Evolutionary conservation across 2,888 invertebrate genomes (phyloP), one percentile per base, ranked within the genome.

Genomic region (Drosophila acutilabella): DNA sequence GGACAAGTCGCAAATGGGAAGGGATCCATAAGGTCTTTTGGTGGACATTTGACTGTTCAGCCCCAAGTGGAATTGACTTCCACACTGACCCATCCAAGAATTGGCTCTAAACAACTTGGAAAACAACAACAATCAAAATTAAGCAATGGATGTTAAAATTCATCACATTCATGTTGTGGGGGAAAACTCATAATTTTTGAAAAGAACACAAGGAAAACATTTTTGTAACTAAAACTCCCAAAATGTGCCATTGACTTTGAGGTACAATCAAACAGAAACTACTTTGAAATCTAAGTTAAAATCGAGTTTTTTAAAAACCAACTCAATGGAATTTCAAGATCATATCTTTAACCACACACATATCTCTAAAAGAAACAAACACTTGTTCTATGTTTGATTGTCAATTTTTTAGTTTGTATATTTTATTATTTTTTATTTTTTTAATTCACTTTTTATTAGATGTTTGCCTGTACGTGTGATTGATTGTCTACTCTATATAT

Each of bases 211-310:
- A 30, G 30, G 2, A 30, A 30, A 30, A 30, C 36, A 69, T 60
- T 58, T 62, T 75, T 61, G 26, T n/a, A 75, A 56, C 57, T 76
- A 73, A 57, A 76, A 58, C 16, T 36, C 62, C 40, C 41, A 50
- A 26, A 52, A 53, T 52, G 78, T 80, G 81, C 78, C 78, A 80
- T 76, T 65, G 56, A 69, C 52, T 72, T 72, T 79, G 67, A 67
- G 61, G 70, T 74, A 69, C 74, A 78, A 80, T 78, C 75, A 78
- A 72, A 78, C 78, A 73, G 74, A 71, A 87, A 89, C 90, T 89
- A 89, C 87, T 89, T 89, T 71, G 71, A 78, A 65, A 47, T 48
- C 57, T 69, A 75, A 73, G 67, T 59, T 40, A 48, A 56, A 65
- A 70, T 23, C 64, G 64, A 66, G 78, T 69, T 72, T 78, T 80